phyloP scores from a whole-genome alignment of 2,888 invertebrate genomes.

The Brachyptera risi region DNA sequence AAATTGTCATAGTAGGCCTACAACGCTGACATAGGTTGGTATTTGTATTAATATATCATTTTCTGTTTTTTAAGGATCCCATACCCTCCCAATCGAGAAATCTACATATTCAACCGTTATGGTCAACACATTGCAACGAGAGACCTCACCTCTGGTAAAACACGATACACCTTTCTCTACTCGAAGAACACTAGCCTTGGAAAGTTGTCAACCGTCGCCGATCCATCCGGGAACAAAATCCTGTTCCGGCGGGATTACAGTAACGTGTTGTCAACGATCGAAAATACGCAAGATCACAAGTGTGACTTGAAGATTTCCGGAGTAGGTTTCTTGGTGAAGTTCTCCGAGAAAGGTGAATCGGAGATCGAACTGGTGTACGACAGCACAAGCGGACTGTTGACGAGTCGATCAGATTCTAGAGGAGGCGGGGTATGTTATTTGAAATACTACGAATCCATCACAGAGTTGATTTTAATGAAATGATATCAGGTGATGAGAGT shows the following conservation, averaged over 20 bases:
- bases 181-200: slow-evolving; percentile 96
- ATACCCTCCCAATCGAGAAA: slow-evolving; percentile 88
- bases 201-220: slow-evolving; percentile 87
- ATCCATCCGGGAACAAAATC: slow-evolving; percentile 90
- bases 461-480: neutral
- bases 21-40: no score
- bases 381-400: slow-evolving; percentile 79
- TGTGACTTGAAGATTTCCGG: slow-evolving; percentile 89
- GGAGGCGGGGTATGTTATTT: slow-evolving; percentile 55
- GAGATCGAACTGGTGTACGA: slow-evolving; percentile 90
- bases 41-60: no score
- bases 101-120: slow-evolving; percentile 89
- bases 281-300: slow-evolving; percentile 91
- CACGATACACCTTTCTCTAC: slow-evolving; percentile 92
- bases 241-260: slow-evolving; percentile 89
- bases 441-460: neutral
- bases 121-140: slow-evolving; percentile 95
- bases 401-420: slow-evolving; percentile 61
- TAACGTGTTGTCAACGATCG: slow-evolving; percentile 88
- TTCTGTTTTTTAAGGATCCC: slow-evolving; percentile 63
- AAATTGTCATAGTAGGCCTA: no score
- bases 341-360: slow-evolving; percentile 82
- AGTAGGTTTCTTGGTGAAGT: slow-evolving; percentile 82
- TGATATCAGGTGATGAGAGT: no score
- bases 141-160: slow-evolving; percentile 91